Percentiles rank a stretch among this genome's conserved stretches.
phyloP scores from a whole-genome alignment of 2,888 invertebrate species.

The Spisula subtruncata region DNA sequence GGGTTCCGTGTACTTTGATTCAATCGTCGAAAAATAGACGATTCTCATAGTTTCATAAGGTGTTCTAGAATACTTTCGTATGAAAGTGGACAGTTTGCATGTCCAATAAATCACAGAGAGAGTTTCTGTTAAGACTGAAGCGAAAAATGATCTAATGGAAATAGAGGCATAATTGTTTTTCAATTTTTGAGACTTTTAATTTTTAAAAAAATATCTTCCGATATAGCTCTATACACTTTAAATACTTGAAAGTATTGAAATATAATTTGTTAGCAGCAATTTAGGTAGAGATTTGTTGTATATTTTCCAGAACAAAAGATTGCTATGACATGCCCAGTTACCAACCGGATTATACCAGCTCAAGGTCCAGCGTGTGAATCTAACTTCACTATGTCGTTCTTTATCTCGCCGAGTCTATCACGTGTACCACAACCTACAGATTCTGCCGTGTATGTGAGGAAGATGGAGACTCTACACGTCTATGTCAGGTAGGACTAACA shows the following conservation, averaged over 20 bases:
- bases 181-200: no score
- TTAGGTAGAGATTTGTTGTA: not conserved
- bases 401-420: constrained; percentile 65
- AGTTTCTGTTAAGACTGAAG: no score
- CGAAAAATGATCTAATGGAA: no score
- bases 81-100: no score
- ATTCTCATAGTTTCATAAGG: no score
- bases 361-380: constrained; percentile 81
- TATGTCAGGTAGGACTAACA: constrained; percentile 78
- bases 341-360: constrained; percentile 75
- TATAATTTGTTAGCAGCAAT: not conserved
- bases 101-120: no score
- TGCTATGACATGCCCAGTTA: constrained; percentile 82
- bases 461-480: constrained; percentile 63
- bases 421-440: constrained; percentile 75
- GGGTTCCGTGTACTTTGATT: no score
- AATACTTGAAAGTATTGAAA: not conserved
- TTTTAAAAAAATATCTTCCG: no score
- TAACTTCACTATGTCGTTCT: constrained; percentile 83
- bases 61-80: no score
- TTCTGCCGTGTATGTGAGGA: constrained; percentile 68
- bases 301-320: constrained; percentile 75
- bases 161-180: no score
- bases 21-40: no score
- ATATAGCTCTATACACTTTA: no score